phyloP scores from a whole-genome alignment of 1,140 invertebrate species.

The Drosophila dunni region DNA sequence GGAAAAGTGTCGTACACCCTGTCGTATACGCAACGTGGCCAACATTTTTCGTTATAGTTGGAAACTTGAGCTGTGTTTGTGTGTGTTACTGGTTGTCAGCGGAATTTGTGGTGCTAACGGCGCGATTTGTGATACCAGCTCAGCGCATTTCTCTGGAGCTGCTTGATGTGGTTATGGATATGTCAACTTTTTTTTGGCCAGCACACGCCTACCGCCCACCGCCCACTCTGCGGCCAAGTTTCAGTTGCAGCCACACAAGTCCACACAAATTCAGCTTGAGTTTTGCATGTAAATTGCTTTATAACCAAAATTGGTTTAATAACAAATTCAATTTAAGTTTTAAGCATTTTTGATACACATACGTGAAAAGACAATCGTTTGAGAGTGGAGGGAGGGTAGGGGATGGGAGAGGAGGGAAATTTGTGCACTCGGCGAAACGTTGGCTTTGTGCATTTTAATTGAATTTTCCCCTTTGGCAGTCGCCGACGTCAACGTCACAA shows the following conservation, averaged over 20 bases:
- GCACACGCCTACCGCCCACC: not conserved
- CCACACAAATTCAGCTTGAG: constrained; percentile 18
- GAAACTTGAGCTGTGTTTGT: constrained; percentile 31
- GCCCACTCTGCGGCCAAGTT: not conserved
- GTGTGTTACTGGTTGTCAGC: not conserved
- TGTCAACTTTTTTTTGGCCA: constrained; percentile 30
- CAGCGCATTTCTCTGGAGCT: constrained; percentile 26
- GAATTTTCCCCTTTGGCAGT: constrained; percentile 59
- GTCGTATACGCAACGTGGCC: constrained; percentile 47
- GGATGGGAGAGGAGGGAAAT: not conserved
- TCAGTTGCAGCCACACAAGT: constrained; percentile 1
- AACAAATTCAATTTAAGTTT: constrained; percentile 79
- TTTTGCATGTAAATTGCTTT: constrained; percentile 60
- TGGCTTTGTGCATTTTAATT: constrained; percentile 80
- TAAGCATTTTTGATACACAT: constrained; percentile 67
- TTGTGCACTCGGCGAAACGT: constrained; percentile 61
- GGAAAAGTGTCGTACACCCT: constrained; percentile 8
- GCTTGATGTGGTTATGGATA: constrained; percentile 33
- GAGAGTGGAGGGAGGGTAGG: not conserved
- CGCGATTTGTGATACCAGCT: constrained; percentile 47
- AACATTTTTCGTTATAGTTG: constrained; percentile 25
- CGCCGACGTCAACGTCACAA: constrained; percentile 45
- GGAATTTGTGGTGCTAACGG: constrained; percentile 28
- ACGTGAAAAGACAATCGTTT: constrained; percentile 62
- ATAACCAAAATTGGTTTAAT: constrained; percentile 67